A percentile compares a stretch with the other conserved stretches of the same genome.
Conservation (phyloP, 2,888 invertebrate species). For the Hirtodrosophila alboralis region DNA sequence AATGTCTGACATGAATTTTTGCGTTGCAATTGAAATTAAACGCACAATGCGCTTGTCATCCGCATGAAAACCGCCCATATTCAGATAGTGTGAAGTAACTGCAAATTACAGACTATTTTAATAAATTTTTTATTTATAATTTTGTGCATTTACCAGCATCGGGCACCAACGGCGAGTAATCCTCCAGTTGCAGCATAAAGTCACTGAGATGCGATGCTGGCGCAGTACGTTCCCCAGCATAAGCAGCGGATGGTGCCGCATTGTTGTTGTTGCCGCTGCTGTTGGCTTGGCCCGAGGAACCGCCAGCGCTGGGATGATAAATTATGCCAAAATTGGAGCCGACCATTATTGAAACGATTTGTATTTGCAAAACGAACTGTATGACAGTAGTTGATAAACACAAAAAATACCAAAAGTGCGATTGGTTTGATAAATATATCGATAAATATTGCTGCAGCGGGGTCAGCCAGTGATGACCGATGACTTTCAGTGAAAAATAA, state of each 20-base stretch:
- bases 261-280: background rate
- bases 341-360: conserved; percentile 43
- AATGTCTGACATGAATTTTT: conserved; percentile 98
- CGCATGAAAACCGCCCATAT: conserved; percentile 92
- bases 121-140: conserved; percentile 84
- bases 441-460: conserved; percentile 3
- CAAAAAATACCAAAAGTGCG: background rate
- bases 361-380: conserved; percentile 4
- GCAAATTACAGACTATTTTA: background rate
- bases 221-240: conserved; percentile 36
- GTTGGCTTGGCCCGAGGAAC: conserved; percentile 43
- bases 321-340: conserved; percentile 69
- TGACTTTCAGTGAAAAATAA: too few relatives aligned
- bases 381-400: background rate
- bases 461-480: too few relatives aligned
- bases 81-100: conserved; percentile 80
- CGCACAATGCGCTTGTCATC: conserved; percentile 95
- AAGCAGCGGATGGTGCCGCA: background rate
- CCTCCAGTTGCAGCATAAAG: conserved; percentile 86
- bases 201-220: conserved; percentile 66
- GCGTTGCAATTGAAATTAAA: conserved; percentile 96
- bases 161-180: conserved; percentile 95
- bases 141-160: conserved; percentile 91
- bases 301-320: conserved; percentile 53
- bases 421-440: conserved; percentile 2